Evolutionary conservation across 2,797 vertebrate genomes (phyloP).

Genomic region (Sebastes kiyomatsui): DNA sequence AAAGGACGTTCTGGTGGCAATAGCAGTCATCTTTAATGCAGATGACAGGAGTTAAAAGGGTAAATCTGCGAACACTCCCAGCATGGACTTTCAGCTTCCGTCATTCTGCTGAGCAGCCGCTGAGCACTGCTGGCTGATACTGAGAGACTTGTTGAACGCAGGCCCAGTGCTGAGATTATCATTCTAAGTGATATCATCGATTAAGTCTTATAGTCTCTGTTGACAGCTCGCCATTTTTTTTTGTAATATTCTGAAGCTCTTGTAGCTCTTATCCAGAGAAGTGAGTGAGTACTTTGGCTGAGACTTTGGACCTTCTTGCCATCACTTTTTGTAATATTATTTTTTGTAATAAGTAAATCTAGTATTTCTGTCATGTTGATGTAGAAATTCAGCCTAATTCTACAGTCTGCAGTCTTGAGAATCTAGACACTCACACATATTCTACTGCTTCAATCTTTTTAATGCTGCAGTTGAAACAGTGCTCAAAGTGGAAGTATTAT

Average conservation of each 20-base stretch:
- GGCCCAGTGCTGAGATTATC: not conserved
- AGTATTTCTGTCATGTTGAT: not conserved
- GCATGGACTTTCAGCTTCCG: not conserved
- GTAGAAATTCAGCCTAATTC: not conserved
- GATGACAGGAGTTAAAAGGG: conserved; percentile 48
- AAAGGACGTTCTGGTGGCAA: conserved; percentile 34
- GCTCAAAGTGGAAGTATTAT: too few relatives aligned
- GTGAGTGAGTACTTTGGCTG: not conserved
- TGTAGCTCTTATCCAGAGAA: not conserved
- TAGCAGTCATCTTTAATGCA: conserved; percentile 55
- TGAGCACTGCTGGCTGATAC: conserved; percentile 9
- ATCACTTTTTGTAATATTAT: not conserved
- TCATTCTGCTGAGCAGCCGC: conserved; percentile 21
- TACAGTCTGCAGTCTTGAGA: not conserved
- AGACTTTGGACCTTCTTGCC: not conserved
- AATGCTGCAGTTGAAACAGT: not conserved
- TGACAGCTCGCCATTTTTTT: not conserved
- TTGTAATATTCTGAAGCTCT: not conserved
- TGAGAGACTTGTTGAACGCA: not conserved
- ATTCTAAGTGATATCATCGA: conserved; percentile 4
- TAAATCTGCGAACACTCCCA: conserved; percentile 12
- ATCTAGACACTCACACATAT: not conserved
- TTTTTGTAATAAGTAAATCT: not conserved
- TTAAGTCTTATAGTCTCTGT: not conserved
- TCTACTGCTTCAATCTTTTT: not conserved